phyloP scores from a whole-genome alignment of 2,113 vertebrate genomes.

The Chaenogobius annularis region DNA sequence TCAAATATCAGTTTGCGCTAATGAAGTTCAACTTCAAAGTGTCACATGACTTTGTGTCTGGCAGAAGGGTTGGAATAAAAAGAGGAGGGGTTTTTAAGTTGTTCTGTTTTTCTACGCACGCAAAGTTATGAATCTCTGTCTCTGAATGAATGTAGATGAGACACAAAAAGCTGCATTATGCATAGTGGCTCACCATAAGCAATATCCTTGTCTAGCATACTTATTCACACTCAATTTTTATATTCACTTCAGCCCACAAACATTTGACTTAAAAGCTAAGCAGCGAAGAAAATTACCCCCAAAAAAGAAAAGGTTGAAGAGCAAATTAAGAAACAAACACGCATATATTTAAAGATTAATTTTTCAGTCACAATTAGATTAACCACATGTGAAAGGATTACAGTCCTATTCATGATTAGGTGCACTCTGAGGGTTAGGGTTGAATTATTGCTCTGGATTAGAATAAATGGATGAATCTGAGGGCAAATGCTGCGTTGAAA shows the following conservation, averaged over 20 bases:
- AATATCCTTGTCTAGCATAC: constrained; percentile 73
- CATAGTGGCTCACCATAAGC: constrained; percentile 76
- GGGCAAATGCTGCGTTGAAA: constrained; percentile 39
- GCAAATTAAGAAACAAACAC: constrained; percentile 7
- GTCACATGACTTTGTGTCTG: constrained; percentile 54
- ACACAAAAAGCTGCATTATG: constrained; percentile 80
- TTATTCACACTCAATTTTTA: constrained; percentile 77
- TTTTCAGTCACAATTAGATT: constrained; percentile 36
- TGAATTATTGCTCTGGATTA: constrained; percentile 25
- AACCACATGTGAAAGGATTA: constrained; percentile 54
- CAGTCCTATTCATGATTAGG: constrained; percentile 49
- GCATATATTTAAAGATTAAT: constrained; percentile 22
- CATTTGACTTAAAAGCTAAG: constrained; percentile 35
- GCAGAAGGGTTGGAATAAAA: constrained; percentile 30
- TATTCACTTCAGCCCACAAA: constrained; percentile 57
- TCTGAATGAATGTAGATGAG: constrained; percentile 76
- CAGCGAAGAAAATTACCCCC: constrained; percentile 10
- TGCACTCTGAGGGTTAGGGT: constrained; percentile 36
- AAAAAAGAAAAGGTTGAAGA: neutral
- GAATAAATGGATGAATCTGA: constrained; percentile 32
- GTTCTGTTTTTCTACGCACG: constrained; percentile 57
- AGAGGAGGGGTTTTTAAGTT: constrained; percentile 46
- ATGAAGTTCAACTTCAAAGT: constrained; percentile 43
- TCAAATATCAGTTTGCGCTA: constrained; percentile 38
- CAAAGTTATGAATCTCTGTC: constrained; percentile 60